Conservation (phyloP, 2,888 invertebrate species). For the Sphaerophoria taeniata region DNA sequence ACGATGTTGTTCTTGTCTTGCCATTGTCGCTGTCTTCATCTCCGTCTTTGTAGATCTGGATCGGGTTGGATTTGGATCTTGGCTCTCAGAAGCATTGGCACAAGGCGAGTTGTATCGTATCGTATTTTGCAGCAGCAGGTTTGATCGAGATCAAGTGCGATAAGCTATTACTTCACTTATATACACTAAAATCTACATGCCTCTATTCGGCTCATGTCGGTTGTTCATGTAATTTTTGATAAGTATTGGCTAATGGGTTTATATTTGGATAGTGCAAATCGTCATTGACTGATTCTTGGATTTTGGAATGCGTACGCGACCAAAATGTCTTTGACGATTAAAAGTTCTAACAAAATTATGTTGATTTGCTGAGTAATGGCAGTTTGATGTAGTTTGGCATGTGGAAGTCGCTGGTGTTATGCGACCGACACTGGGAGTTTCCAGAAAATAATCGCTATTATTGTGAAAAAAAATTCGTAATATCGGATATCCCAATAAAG, state of each 20-base stretch:
- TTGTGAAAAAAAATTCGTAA: too few relatives aligned
- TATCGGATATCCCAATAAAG: too few relatives aligned
- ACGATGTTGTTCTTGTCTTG: neutral
- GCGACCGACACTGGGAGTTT: too few relatives aligned
- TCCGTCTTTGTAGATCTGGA: too few relatives aligned
- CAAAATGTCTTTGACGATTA: too few relatives aligned
- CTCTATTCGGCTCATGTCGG: constrained; percentile 21
- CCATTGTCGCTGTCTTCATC: too few relatives aligned
- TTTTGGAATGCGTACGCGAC: neutral
- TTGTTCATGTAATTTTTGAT: constrained; percentile 50
- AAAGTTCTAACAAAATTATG: too few relatives aligned
- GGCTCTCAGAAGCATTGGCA: neutral
- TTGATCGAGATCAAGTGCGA: constrained; percentile 72
- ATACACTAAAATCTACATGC: constrained; percentile 37
- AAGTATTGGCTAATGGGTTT: neutral
- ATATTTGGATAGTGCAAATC: neutral
- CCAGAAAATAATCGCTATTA: too few relatives aligned
- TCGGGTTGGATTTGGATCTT: too few relatives aligned
- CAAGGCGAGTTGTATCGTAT: neutral
- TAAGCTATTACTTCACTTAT: constrained; percentile 59
- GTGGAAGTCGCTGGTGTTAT: too few relatives aligned
- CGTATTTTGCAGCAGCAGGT: constrained; percentile 66
- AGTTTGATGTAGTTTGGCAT: too few relatives aligned
- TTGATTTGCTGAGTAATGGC: too few relatives aligned
- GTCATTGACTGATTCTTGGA: neutral